These are phyloP conservation scores for Acronicta psi DNA, from an alignment of 2,888 invertebrate species.

Conservation along the genomic window DNA sequence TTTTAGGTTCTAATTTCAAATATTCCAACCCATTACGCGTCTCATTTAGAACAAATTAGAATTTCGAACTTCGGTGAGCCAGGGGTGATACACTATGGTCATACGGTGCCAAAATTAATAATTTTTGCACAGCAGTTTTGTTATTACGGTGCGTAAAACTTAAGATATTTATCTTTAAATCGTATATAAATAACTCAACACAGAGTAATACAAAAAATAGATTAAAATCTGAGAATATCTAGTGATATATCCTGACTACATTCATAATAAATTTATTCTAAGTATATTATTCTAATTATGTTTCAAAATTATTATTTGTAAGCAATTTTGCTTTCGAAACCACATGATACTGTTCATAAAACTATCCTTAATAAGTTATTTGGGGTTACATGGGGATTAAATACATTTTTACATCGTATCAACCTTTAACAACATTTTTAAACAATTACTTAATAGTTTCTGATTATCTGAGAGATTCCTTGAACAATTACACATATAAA, in stretches of 20 bases:
- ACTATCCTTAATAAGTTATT: slow-evolving; percentile 69
- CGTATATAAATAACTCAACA: too few species aligned
- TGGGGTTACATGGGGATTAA: slow-evolving; percentile 78
- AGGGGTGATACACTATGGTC: too few species aligned
- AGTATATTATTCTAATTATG: slow-evolving; percentile 51
- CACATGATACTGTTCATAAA: slow-evolving; percentile 52
- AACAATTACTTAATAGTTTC: slow-evolving; percentile 64
- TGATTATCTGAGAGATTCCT: slow-evolving; percentile 44
- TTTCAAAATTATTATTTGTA: slow-evolving; percentile 67
- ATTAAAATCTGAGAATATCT: not conserved
- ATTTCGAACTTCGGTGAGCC: too few species aligned
- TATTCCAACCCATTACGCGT: too few species aligned
- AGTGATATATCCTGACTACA: slow-evolving; percentile 16
- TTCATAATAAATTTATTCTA: slow-evolving; percentile 41
- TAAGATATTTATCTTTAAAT: too few species aligned
- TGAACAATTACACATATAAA: slow-evolving; percentile 44
- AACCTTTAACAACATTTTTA: slow-evolving; percentile 83
- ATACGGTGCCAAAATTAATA: too few species aligned
- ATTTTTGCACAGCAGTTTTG: too few species aligned
- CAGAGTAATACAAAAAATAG: too few species aligned
- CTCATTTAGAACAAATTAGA: too few species aligned
- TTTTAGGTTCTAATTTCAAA: too few species aligned
- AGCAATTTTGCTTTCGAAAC: slow-evolving; percentile 71
- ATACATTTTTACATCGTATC: slow-evolving; percentile 79
- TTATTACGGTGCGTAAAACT: not conserved